Percentiles rank a stretch among this genome's conserved stretches.
phyloP scores from a whole-genome alignment of 1,140 invertebrate species.

The Achroia grisella region DNA sequence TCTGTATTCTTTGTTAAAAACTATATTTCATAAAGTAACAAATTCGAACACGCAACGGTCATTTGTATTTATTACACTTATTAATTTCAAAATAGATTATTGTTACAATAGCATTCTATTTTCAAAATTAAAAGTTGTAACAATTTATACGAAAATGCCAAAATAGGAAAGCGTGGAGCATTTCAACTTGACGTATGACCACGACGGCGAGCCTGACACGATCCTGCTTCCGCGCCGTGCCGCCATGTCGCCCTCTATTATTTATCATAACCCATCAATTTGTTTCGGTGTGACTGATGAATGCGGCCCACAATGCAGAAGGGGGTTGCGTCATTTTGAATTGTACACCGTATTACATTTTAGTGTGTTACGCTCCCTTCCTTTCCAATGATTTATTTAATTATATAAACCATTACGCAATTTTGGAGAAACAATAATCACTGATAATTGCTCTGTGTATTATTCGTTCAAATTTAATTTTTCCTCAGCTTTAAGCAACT shows the following conservation, averaged over 20 bases:
- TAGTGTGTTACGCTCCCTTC: too few relatives aligned
- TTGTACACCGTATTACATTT: too few relatives aligned
- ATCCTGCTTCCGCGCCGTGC: background rate
- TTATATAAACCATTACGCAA: too few relatives aligned
- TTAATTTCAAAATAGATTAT: background rate
- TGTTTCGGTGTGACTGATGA: constrained; percentile 17
- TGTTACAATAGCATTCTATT: background rate
- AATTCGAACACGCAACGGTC: too few relatives aligned
- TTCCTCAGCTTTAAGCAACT: too few relatives aligned
- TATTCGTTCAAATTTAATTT: too few relatives aligned
- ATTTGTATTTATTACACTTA: background rate
- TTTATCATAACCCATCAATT: constrained; percentile 33
- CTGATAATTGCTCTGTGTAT: too few relatives aligned
- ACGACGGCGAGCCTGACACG: background rate
- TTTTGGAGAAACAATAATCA: too few relatives aligned
- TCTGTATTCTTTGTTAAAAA: too few relatives aligned
- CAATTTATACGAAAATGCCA: background rate
- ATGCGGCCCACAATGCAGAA: constrained; percentile 9
- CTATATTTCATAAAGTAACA: too few relatives aligned
- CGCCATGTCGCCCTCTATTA: constrained; percentile 13
- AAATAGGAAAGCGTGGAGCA: background rate
- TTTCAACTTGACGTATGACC: background rate
- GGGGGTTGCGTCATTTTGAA: background rate
- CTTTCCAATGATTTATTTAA: too few relatives aligned
- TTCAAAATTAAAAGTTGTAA: background rate